A percentile compares a stretch with the other conserved stretches of the same genome.
phyloP scores from a whole-genome alignment of 2,113 vertebrate species.

The Regulus satrapa region DNA sequence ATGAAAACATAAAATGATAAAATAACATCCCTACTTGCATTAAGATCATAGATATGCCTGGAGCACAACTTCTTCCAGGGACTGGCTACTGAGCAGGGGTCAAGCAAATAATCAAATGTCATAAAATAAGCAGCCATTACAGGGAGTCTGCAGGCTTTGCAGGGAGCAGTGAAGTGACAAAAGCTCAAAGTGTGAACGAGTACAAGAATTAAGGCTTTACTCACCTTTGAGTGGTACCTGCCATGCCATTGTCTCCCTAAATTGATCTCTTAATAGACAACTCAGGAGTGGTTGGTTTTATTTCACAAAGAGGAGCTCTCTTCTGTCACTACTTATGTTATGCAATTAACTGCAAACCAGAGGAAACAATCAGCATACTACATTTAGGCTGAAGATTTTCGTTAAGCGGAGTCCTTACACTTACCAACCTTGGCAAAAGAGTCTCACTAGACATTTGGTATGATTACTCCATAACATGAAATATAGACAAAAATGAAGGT shows the following conservation, averaged over 20 bases:
- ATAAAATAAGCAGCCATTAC: neutral
- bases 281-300: neutral
- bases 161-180: neutral
- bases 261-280: neutral
- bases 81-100: accelerated
- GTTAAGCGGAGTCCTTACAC: neutral
- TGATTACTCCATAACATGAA: neutral
- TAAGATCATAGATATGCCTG: neutral
- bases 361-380: neutral
- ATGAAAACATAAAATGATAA: neutral
- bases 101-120: neutral
- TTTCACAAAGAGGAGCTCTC: neutral
- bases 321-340: neutral
- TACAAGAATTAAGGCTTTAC: neutral
- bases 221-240: accelerated
- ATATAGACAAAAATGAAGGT: neutral
- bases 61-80: neutral
- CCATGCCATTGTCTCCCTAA: neutral
- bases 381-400: neutral
- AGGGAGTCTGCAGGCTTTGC: neutral
- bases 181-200: neutral
- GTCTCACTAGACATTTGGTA: neutral
- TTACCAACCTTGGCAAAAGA: neutral
- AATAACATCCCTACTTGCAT: neutral
- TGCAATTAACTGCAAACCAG: neutral